Percentiles rank a stretch among this genome's conserved stretches.
These are phyloP conservation scores for Hepsetus odoe DNA, from an alignment of 2,113 vertebrate genomes.

Conservation along the genomic window DNA sequence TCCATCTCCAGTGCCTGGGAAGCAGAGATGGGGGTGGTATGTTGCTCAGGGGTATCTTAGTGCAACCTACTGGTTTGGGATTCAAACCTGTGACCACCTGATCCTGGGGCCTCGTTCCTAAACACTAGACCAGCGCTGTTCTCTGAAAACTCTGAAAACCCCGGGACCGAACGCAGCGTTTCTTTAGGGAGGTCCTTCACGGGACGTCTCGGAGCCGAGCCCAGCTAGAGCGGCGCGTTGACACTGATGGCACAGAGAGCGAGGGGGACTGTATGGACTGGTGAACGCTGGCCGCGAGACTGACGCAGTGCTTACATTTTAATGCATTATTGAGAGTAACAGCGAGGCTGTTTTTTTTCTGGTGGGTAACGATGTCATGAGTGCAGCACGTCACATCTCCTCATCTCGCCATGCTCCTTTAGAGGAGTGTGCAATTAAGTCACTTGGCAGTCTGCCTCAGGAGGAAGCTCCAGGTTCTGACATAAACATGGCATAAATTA, in stretches of 20 bases:
- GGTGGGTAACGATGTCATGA: not conserved
- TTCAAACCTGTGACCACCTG: too few species aligned
- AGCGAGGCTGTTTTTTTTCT: not conserved
- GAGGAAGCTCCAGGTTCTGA: slow-evolving; percentile 18
- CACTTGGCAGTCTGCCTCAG: not conserved
- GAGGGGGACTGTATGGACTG: not conserved
- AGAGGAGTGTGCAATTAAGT: not conserved
- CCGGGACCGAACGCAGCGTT: not conserved
- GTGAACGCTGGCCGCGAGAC: not conserved
- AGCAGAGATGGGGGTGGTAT: too few species aligned
- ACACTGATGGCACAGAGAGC: not conserved
- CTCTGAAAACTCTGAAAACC: not conserved
- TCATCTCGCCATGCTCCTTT: slow-evolving; percentile 4
- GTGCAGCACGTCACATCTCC: slow-evolving; percentile 9
- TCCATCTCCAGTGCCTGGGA: too few species aligned
- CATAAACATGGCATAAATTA: slow-evolving; percentile 39
- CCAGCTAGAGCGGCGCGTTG: not conserved
- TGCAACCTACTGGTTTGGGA: too few species aligned
- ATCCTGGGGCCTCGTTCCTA: too few species aligned
- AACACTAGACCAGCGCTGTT: too few species aligned
- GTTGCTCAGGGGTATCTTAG: too few species aligned
- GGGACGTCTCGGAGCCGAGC: not conserved
- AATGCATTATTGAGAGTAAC: slow-evolving; percentile 31
- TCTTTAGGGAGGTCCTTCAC: not conserved
- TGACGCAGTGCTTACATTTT: slow-evolving; percentile 27